Evolutionary conservation across 2,113 vertebrate species (phyloP).

Genomic region (Polypterus bichir): DNA sequence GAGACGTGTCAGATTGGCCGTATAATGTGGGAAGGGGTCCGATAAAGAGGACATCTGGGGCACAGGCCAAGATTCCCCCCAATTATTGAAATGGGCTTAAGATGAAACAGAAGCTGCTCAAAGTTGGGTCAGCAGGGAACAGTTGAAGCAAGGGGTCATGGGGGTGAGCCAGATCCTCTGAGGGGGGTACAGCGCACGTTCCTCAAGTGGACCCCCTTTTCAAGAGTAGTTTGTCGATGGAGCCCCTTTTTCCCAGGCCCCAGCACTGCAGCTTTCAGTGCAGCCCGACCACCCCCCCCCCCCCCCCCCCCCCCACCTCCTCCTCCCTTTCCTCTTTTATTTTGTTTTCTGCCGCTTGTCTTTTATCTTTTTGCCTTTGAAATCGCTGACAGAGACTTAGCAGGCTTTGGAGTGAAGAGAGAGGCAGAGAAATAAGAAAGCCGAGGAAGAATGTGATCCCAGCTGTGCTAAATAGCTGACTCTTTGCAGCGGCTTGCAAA

Average conservation of each 20-base stretch:
- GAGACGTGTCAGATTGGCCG: no score
- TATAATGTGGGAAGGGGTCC: no score
- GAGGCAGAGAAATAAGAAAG: slow-evolving; percentile 29
- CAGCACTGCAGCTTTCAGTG: slow-evolving; percentile 5
- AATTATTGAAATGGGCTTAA: background rate
- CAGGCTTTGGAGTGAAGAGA: slow-evolving; percentile 30
- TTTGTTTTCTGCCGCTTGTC: slow-evolving; percentile 26
- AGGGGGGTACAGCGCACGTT: no score
- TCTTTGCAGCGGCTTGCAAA: slow-evolving; percentile 49
- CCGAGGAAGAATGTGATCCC: slow-evolving; percentile 57
- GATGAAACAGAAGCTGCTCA: slow-evolving; percentile 12
- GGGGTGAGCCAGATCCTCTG: background rate
- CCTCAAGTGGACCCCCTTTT: no score
- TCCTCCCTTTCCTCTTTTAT: slow-evolving; percentile 41
- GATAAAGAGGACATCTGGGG: no score
- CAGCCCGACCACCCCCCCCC: slow-evolving; percentile 28
- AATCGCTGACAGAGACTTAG: slow-evolving; percentile 45
- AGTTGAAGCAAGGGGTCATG: background rate
- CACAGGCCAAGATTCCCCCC: no score
- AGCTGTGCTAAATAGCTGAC: slow-evolving; percentile 68
- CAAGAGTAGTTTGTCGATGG: no score
- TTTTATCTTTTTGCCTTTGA: slow-evolving; percentile 37
- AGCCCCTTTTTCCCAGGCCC: no score
- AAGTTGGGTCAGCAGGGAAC: background rate
- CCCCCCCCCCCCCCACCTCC: slow-evolving; percentile 34